phyloP scores from a whole-genome alignment of 2,888 invertebrate species.

The Nymphalis polychloros region DNA sequence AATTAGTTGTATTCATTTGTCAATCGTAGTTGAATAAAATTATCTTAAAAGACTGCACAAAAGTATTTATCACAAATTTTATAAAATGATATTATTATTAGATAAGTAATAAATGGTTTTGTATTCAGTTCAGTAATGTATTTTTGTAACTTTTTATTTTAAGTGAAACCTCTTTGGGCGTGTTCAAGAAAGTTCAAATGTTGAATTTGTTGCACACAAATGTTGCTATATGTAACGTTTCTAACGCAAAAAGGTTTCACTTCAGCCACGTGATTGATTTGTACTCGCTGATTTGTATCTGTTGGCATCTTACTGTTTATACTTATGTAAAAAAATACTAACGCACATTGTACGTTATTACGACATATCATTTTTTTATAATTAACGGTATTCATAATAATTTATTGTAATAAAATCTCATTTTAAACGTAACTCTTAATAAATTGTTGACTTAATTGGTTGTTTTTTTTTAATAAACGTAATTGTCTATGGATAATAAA shows the following conservation, averaged over 20 bases:
- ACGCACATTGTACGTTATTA: conserved; percentile 9
- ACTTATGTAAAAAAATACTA: background rate
- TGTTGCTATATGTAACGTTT: too few species aligned
- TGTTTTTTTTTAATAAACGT: conserved; percentile 15
- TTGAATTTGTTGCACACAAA: too few species aligned
- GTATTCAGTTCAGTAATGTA: background rate
- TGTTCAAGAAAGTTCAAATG: too few species aligned
- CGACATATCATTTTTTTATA: conserved; percentile 21
- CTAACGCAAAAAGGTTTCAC: too few species aligned
- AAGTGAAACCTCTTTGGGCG: too few species aligned
- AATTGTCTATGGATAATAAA: too few species aligned
- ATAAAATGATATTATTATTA: background rate
- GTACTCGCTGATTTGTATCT: background rate
- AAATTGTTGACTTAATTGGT: conserved; percentile 29
- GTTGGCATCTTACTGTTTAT: background rate
- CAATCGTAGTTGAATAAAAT: background rate
- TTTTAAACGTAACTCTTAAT: conserved; percentile 19
- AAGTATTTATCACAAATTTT: conserved; percentile 19
- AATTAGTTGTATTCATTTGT: background rate
- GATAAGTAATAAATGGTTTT: background rate
- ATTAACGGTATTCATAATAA: background rate
- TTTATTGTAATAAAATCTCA: background rate
- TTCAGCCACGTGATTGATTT: too few species aligned
- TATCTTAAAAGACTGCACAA: conserved; percentile 25
- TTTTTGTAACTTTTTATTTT: background rate